A percentile compares a stretch with the other conserved stretches of the same genome.
These are phyloP conservation scores for Andinoacara biseriatus DNA, from an alignment of 2,113 vertebrate species.

Conservation along the genomic window DNA sequence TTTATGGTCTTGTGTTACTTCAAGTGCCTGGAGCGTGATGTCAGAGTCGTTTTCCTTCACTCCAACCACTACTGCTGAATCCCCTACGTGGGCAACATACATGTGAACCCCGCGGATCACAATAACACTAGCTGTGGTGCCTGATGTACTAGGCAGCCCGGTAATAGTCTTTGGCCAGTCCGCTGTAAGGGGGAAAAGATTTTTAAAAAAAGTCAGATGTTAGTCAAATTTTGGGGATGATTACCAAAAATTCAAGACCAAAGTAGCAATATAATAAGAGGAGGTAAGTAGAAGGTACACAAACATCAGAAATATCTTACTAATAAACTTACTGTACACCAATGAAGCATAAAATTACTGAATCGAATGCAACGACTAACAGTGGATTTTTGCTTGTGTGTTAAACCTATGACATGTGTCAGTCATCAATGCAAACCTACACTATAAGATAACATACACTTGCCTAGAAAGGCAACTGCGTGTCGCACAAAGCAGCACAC, in stretches of 20 bases:
- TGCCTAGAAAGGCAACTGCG: too few relatives aligned
- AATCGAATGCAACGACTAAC: neutral
- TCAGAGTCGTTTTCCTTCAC: constrained; percentile 90
- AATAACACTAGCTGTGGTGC: constrained; percentile 95
- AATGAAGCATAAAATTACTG: neutral
- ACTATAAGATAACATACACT: too few relatives aligned
- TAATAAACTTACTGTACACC: neutral
- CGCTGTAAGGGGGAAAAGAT: constrained; percentile 72
- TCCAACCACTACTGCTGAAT: constrained; percentile 95
- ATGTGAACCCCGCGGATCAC: constrained; percentile 93
- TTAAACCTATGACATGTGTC: too few relatives aligned
- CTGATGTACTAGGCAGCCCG: constrained; percentile 94
- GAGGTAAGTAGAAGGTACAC: neutral
- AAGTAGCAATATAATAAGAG: neutral
- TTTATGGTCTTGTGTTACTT: constrained; percentile 97
- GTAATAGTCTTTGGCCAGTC: constrained; percentile 98
- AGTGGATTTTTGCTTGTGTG: too few relatives aligned
- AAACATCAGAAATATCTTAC: neutral
- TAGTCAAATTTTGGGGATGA: neutral
- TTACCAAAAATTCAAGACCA: neutral
- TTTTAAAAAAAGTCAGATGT: neutral
- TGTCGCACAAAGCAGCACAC: too few relatives aligned
- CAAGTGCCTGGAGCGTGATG: constrained; percentile 88
- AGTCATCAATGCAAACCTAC: too few relatives aligned
- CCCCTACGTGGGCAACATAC: constrained; percentile 96